phyloP scores from a whole-genome alignment of 2,113 vertebrate genomes.

The Lampris incognitus region DNA sequence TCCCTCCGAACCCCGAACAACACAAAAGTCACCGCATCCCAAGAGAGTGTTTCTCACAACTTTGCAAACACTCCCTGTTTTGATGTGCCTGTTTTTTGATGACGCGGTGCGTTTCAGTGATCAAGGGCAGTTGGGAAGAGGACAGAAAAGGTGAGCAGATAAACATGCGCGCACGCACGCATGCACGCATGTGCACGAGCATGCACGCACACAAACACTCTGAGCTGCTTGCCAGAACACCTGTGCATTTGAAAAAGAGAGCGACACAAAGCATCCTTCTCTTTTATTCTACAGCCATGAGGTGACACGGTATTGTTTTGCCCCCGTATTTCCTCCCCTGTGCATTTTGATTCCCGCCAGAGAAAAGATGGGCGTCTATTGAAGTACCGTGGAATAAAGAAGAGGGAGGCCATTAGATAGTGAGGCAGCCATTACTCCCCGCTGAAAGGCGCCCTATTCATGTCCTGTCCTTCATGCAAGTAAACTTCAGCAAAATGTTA shows the following conservation, averaged over 20 bases:
- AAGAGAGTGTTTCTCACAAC: constrained; percentile 76
- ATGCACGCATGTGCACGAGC: neutral
- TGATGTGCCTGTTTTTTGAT: constrained; percentile 79
- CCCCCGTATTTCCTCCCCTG: constrained; percentile 61
- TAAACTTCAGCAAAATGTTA: constrained; percentile 36
- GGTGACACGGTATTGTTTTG: constrained; percentile 75
- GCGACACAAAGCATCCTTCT: constrained; percentile 68
- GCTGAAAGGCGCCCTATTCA: constrained; percentile 49
- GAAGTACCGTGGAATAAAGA: constrained; percentile 50
- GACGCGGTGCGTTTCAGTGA: constrained; percentile 73
- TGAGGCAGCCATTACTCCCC: constrained; percentile 56
- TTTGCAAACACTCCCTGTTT: constrained; percentile 73
- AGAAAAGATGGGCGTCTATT: constrained; percentile 58
- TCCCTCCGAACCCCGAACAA: constrained; percentile 54
- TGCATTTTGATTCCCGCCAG: constrained; percentile 69
- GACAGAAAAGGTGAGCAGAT: constrained; percentile 74
- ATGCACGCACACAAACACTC: constrained; percentile 39
- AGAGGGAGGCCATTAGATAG: constrained; percentile 62
- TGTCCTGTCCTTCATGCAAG: constrained; percentile 53
- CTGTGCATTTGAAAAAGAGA: constrained; percentile 74
- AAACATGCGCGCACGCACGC: constrained; percentile 35
- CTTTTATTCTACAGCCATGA: constrained; percentile 69
- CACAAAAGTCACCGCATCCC: constrained; percentile 73
- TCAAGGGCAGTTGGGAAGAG: constrained; percentile 75
- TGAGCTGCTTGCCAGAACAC: constrained; percentile 77